Conservation (phyloP, 2,797 vertebrate genomes). For the Hemitrygon akajei region DNA sequence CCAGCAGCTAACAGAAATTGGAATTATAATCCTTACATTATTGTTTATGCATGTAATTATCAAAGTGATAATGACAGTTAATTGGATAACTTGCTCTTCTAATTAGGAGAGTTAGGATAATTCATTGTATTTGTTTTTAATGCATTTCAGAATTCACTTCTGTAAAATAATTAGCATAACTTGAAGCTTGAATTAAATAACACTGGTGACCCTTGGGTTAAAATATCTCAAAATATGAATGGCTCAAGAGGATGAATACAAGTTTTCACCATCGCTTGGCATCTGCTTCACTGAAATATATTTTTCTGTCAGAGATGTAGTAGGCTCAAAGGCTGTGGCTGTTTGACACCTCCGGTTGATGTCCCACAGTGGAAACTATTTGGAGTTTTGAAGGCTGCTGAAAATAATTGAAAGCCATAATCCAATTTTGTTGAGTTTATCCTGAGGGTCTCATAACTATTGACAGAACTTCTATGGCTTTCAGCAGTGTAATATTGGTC, state of each 20-base stretch:
- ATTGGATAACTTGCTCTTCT: conserved; percentile 20
- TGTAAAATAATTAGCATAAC: background rate
- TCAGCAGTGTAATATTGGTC: background rate
- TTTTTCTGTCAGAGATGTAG: background rate
- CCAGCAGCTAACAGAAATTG: background rate
- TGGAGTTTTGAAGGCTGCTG: conserved; percentile 18
- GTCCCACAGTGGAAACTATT: background rate
- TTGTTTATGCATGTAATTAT: background rate
- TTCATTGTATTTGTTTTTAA: background rate
- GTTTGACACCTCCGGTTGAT: background rate
- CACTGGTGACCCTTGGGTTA: background rate
- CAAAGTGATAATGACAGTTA: conserved; percentile 16
- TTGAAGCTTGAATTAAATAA: background rate
- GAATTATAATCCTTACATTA: conserved; percentile 6
- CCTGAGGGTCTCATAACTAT: background rate
- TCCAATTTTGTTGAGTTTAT: conserved; percentile 34
- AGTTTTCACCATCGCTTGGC: background rate
- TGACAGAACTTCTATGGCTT: conserved; percentile 1
- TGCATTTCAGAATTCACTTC: background rate
- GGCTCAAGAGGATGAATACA: background rate
- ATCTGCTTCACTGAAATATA: too few species aligned
- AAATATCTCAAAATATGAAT: background rate
- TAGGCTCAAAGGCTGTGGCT: background rate
- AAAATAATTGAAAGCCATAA: conserved; percentile 23
- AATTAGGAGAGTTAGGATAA: background rate